phyloP scores from a whole-genome alignment of 2,113 vertebrate species.

The Theropithecus gelada region DNA sequence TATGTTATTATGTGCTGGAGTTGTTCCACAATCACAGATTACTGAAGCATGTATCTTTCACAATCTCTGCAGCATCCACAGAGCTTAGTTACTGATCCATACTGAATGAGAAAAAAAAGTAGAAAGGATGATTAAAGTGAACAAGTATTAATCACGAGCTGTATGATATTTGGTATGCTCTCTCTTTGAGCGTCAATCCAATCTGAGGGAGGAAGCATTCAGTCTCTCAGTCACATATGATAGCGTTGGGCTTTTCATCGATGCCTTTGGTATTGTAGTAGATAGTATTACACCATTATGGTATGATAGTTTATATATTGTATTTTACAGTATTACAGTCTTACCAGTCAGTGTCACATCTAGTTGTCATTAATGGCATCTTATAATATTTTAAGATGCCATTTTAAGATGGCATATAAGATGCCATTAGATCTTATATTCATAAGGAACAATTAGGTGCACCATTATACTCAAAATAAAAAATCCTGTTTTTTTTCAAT shows the following conservation, averaged over 20 bases:
- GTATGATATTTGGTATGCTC: background rate
- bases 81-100: background rate
- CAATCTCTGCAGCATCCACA: background rate
- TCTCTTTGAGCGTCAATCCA: background rate
- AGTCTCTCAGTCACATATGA: background rate
- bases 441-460: background rate
- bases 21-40: background rate
- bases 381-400: too few relatives aligned
- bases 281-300: too few relatives aligned
- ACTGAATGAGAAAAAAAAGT: background rate
- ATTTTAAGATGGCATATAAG: too few relatives aligned
- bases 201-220: background rate
- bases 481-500: background rate
- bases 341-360: background rate
- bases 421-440: background rate
- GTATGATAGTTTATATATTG: background rate
- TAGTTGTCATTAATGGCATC: too few relatives aligned
- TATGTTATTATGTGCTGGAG: background rate
- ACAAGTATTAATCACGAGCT: background rate
- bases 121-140: background rate
- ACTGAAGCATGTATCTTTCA: background rate
- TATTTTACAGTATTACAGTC: background rate
- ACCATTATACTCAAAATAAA: background rate
- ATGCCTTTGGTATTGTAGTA: background rate
- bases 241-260: background rate